Evolutionary conservation across 2,888 invertebrate species (phyloP), one percentile per base, ranked within the genome.

Genomic region (Cactoblastis cactorum): DNA sequence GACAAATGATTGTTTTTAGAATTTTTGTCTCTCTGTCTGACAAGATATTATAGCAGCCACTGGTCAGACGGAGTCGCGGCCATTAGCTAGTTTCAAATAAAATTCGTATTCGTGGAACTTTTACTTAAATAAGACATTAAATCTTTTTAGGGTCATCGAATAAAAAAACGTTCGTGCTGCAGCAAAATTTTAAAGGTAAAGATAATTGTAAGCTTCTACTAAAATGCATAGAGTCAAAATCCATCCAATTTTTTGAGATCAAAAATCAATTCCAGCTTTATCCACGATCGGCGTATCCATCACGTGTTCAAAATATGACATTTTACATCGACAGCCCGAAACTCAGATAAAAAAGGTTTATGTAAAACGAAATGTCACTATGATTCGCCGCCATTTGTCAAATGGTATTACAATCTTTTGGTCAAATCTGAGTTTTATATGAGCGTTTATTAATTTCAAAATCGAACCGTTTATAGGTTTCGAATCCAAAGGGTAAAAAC

Each of bases 321-420:
- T 28, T 15, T 14, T 43, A 17, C 14, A 43, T 15, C 28, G 11
- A 43, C 28, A 11, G 24, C 28, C 28, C 8, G 28, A 32, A 32
- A 28, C 28, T 41, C 43, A 24, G 43, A 43, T 43, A 43, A 43
- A 37, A 45, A 54, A 53, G 52, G 54, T 61, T 61, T 64, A 54
- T 56, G 60, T 55, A 59, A 62, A 61, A 56, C 54, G 56, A 55
- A 65, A 60, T 57, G 61, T 61, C 67, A 68, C 67, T 63, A 61
- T 68, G 70, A 67, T 69, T 66, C 62, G 41, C 51, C 49, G 55
- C 53, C 63, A 47, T 47, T 47, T 47, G 35, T 11, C 55, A 63
- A 71, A 72, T 65, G 59, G 57, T 62, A 56, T 62, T 69, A 68
- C 69, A 69, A 72, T 70, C 64, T 61, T 47, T 28, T 28, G 8